A percentile compares a stretch with the other conserved stretches of the same genome.
Evolutionary conservation across 2,888 invertebrate species (phyloP).

Genomic region (Koerneria pararmatus): DNA sequence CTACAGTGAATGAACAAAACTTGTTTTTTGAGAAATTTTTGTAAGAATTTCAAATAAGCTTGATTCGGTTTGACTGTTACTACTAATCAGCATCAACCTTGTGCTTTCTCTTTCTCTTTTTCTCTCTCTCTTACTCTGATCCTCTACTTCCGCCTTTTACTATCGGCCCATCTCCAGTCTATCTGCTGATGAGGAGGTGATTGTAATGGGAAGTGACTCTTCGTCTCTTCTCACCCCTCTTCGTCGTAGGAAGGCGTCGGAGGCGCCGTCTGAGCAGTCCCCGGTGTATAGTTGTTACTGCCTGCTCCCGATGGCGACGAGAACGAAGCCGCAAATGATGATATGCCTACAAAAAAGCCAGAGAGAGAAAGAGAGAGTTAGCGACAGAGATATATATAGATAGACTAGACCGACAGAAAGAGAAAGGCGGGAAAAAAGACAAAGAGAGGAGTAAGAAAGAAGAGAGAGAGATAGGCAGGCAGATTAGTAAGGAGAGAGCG

Average conservation of each 20-base stretch:
- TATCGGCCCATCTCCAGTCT: no score
- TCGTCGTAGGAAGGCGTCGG: conserved; percentile 21
- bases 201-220: conserved; percentile 1
- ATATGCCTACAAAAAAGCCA: neutral
- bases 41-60: no score
- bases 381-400: neutral
- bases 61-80: no score
- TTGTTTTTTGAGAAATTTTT: no score
- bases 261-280: conserved; percentile 21
- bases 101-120: no score
- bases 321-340: neutral
- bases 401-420: neutral
- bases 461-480: neutral
- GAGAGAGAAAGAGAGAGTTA: neutral
- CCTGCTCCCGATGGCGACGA: neutral
- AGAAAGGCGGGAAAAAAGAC: neutral
- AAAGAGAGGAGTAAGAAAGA: neutral
- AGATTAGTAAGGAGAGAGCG: neutral
- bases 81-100: no score
- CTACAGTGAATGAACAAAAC: no score
- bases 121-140: no score
- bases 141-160: no score
- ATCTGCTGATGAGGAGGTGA: no score
- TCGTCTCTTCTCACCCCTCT: conserved; percentile 17
- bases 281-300: no score